Evolutionary conservation across 2,888 invertebrate species (phyloP), one percentile per base, ranked within the genome.

Genomic region (Odiellus spinosus): DNA sequence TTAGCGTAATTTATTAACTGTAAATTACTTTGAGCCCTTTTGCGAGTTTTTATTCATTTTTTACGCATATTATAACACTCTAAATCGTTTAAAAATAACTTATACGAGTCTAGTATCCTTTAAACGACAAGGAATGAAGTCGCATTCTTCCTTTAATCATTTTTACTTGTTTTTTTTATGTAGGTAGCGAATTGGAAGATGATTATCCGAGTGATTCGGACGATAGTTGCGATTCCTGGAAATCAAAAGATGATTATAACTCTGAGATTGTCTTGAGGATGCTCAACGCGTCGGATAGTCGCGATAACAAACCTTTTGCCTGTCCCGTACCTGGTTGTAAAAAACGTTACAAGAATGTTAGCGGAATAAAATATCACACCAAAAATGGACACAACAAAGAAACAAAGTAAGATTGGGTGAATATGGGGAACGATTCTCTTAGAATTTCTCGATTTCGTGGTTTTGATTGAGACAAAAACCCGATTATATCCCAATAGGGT

Each of bases 311-410:
- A 64, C 83, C 83, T 1, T 84, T 81, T 67, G 80, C 78, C 6
- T 86, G 86, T 64, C 82, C 83, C 1, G 80, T 85, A 50, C 82
- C 82, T 43, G 84, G 84, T 41, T 86, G 85, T 68, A 80, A 81
- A 66, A 86, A 86, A 63, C 73, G 82, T 38, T 86, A 86, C 68
- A 85, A 85, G 66, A 86, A 85, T 64, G 78, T 83, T 48, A 85
- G 85, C 66, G 85, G 85, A 47, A 83, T 85, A 61, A 85, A 84
- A 63, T 85, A 86, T 66, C 85, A 86, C 67, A 81, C 81, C 39
- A 82, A 82, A 66, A 82, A 84, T 64, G 82, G 83, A 8, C 85
- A 86, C 66, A 81, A 82, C 67, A 82, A 81, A 64, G 82, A 82
- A 60, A 78, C 78, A 65, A 81, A 78, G 82, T 82, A 64, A 74